phyloP scores from a whole-genome alignment of 2,888 invertebrate species.

The Drosophila pegasa region DNA sequence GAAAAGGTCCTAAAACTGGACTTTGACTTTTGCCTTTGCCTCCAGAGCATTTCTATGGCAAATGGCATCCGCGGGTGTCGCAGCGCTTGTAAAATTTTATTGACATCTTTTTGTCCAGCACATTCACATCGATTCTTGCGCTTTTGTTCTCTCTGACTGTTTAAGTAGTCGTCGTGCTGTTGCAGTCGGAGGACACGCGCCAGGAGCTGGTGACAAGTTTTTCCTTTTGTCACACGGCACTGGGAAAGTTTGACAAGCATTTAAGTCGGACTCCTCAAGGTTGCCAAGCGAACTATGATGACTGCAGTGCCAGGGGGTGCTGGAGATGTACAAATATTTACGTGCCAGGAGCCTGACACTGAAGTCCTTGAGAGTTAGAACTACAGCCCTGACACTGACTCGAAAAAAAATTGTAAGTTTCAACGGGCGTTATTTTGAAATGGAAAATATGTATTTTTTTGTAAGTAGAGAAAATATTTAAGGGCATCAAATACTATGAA shows the following conservation, averaged over 20 bases:
- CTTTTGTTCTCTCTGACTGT: conserved; percentile 50
- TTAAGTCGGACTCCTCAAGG: conserved; percentile 46
- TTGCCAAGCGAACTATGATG: neutral
- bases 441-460: neutral
- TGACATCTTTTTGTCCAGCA: conserved; percentile 62
- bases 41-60: conserved; percentile 5
- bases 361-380: conserved; percentile 31
- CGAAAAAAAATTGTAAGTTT: neutral
- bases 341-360: conserved; percentile 33
- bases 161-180: conserved; percentile 78
- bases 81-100: conserved; percentile 68
- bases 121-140: conserved; percentile 48
- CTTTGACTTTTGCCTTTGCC: conserved; percentile 38
- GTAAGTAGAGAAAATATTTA: neutral
- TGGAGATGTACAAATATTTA: neutral
- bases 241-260: conserved; percentile 48
- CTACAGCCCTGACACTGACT: neutral
- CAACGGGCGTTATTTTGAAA: neutral
- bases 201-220: conserved; percentile 79
- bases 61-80: conserved; percentile 71
- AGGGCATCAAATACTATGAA: neutral
- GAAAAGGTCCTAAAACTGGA: conserved; percentile 16
- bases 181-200: conserved; percentile 77
- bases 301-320: conserved; percentile 14
- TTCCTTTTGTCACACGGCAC: conserved; percentile 33